Conservation (phyloP, 2,113 vertebrate species). For the Anguilla rostrata region DNA sequence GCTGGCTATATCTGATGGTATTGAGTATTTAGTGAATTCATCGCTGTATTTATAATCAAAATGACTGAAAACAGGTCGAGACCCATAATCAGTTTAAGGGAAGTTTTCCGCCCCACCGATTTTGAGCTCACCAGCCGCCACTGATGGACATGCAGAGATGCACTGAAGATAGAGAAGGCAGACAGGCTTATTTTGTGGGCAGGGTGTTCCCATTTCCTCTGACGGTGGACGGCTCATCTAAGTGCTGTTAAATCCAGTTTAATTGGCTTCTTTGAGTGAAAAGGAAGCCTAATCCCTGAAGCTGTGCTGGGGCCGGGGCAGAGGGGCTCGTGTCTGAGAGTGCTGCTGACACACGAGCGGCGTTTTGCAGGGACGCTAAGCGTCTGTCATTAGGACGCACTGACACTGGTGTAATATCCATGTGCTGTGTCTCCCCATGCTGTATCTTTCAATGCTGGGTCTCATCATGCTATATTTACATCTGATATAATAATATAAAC, state of each 20-base stretch:
- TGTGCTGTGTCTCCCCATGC: too few species aligned
- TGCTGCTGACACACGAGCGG: neutral
- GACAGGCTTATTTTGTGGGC: neutral
- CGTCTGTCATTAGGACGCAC: neutral
- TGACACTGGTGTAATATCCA: neutral
- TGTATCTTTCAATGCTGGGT: too few species aligned
- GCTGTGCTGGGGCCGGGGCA: neutral
- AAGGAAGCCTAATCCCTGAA: neutral
- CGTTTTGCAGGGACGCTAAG: neutral
- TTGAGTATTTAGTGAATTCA: too few species aligned
- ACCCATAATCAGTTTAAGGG: too few species aligned
- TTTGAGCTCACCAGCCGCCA: too few species aligned
- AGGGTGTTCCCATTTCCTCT: slow-evolving; percentile 49
- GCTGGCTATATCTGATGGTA: too few species aligned
- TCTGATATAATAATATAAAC: too few species aligned
- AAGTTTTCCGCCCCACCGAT: too few species aligned
- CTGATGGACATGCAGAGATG: too few species aligned
- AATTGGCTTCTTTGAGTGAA: slow-evolving; percentile 48
- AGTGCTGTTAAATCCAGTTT: slow-evolving; percentile 49
- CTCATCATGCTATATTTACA: too few species aligned
- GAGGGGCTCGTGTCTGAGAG: neutral
- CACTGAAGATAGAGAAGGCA: neutral
- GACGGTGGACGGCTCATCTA: slow-evolving; percentile 44
- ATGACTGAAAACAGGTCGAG: too few species aligned
- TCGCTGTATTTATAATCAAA: too few species aligned